Base-by-base conservation (phyloP, 2,888 invertebrate genomes). In the Hypomecis atomaria region DNA sequence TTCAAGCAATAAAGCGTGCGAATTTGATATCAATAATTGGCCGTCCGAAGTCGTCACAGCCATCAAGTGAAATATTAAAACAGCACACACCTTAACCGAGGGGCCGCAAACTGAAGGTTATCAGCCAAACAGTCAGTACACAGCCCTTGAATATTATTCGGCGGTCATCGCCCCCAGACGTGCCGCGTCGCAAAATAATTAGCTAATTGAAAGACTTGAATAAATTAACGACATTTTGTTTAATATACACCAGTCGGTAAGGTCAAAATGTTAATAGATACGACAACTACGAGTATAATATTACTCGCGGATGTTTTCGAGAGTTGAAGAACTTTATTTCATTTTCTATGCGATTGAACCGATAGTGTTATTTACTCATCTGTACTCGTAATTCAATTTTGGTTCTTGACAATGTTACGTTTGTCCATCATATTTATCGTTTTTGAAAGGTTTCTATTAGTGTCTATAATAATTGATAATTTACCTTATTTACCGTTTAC, bases 131-230 rank as follows among this genome's bases (percentile, higher is more conserved):
- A 72, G 63, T 9, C 50, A 71, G 71, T 74, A 65, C 67, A 67
- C 70, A 75, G 78, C 80, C 85, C 84, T 85, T 85, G 82, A 81
- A 81, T 79, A 70, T 73, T 73, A 79, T 78, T 79, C 74, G 74
- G 78, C 79, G 86, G 85, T 82, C 84, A 82, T 73, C 75, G 83
- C 77, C 80, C 86, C 75, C 56, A 65, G 67, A 64, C 67, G 63
- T 62, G 70, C 61, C 67, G 73, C 75, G 69, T 76, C 74, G 78
- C 81, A 67, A 79, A 78, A 78, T 76, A 78, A 80, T 76, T 77
- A 73, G 74, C 75, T 72, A 70, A 71, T 67, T 72, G 71, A 65
- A 70, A 59, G 56, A 67, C 72, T 70, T 65, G 69, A 73, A 71
- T 66, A 62, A 62, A 60, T 67, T 66, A 67, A 65, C 56, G 49